phyloP scores from a whole-genome alignment of 2,888 invertebrate genomes.

The Aelia acuminata region DNA sequence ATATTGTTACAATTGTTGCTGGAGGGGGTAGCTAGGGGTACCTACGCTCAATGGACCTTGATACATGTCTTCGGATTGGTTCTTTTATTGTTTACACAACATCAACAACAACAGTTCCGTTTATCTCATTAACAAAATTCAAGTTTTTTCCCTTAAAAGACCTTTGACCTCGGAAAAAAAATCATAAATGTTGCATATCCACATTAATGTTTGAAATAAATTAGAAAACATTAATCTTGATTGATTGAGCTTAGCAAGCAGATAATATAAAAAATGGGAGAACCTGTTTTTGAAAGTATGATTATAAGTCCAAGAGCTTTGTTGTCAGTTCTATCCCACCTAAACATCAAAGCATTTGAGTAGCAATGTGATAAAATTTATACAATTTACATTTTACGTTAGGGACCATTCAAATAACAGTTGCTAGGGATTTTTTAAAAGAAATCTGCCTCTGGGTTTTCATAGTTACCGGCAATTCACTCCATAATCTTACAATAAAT shows the following conservation, averaged over 20 bases:
- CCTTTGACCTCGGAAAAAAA: background rate
- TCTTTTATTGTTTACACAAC: background rate
- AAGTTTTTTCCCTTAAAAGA: background rate
- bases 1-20: slow-evolving; percentile 1
- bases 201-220: background rate
- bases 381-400: too few relatives aligned
- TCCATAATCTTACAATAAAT: too few relatives aligned
- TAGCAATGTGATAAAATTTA: too few relatives aligned
- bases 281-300: too few relatives aligned
- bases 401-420: too few relatives aligned
- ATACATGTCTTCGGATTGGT: background rate
- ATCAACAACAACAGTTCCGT: background rate
- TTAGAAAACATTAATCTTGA: background rate
- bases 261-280: background rate
- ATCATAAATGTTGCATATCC: background rate
- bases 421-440: too few relatives aligned
- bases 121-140: background rate
- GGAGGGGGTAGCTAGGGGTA: background rate
- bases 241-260: background rate
- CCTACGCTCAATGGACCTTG: slow-evolving; percentile 19
- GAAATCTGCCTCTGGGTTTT: too few relatives aligned
- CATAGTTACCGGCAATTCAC: too few relatives aligned
- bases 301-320: too few relatives aligned
- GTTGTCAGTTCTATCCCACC: too few relatives aligned
- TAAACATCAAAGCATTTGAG: too few relatives aligned